These are phyloP conservation scores for Calyptommatus sinebrachiatus DNA, from an alignment of 2,113 vertebrate genomes.

Conservation along the genomic window DNA sequence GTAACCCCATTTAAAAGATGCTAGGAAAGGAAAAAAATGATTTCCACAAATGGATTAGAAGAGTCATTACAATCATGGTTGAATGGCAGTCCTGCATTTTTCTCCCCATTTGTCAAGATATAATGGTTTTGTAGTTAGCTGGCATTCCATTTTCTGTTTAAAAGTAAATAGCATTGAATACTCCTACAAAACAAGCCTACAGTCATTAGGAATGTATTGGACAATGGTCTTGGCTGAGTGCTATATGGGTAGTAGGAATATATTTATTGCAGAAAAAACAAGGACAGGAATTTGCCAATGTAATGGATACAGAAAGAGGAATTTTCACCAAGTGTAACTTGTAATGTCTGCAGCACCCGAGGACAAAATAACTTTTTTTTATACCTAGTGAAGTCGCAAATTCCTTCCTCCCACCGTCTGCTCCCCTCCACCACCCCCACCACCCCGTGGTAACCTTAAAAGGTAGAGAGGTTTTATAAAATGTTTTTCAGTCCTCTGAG, in stretches of 20 bases:
- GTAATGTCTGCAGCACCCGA: no score
- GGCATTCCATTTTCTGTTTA: not conserved
- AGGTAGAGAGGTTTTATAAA: not conserved
- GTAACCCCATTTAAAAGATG: not conserved
- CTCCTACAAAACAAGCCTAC: not conserved
- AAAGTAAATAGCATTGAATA: not conserved
- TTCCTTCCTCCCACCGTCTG: no score
- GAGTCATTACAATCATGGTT: not conserved
- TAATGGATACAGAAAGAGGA: no score
- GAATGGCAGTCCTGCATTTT: constrained; percentile 11
- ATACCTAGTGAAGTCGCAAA: no score
- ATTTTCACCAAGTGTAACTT: no score
- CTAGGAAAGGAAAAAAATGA: not conserved
- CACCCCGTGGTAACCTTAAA: no score
- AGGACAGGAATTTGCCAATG: no score
- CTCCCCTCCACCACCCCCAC: no score
- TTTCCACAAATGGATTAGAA: constrained; percentile 1
- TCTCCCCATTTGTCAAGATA: not conserved
- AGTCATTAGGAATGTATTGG: not conserved
- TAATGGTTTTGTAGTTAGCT: not conserved
- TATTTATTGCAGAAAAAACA: no score
- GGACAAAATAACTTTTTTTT: no score
- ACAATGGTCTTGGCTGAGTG: not conserved
- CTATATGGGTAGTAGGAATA: not conserved
- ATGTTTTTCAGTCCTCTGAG: constrained; percentile 17